Evolutionary conservation across 2,113 vertebrate genomes (phyloP), one percentile per base, ranked within the genome.

Genomic region (Eidolon helvum): DNA sequence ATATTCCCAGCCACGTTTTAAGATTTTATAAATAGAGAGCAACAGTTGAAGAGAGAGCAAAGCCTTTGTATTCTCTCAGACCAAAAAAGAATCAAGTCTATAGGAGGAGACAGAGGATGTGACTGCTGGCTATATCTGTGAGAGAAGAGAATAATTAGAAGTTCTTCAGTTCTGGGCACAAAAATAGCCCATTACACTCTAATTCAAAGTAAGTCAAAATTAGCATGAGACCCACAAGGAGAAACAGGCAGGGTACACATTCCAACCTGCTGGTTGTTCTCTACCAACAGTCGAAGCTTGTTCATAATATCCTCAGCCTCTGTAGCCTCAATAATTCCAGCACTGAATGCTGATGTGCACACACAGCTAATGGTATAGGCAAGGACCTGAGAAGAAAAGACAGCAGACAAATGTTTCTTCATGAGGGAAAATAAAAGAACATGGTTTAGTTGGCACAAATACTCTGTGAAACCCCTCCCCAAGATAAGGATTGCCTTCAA

Each of bases 191-290:
- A 55, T 21, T 35, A 5, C 1, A 57, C 10, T 88, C 63, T 89
- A 78, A 79, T 68, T 65, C 50, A 33, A 55, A 68, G 43, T 26
- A 50, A 86, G 72, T 79, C 7, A 71, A 72, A 66, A 35, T 38
- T 33, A 72, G 33, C 68, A 77, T 2, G 65, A 94, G 38, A 74
- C 16, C 71, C 87, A 78, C 22, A 87, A 11, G 87, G 50, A 63
- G 43, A 40, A 61, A 50, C 4, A 35, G 75, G 87, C 0, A 4
- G 33, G 61, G 86, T 78, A 92, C 28, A 21, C 28, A 38, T 82
- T 28, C 84, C 57, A 82, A 99, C 99, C 99, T 99, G 99, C 94
- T 99, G 99, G 98, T 98, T 99, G 88, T 99, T 99, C 98, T 99
- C 99, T 0, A 99, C 99, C 97, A 99, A 96, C 24, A 93, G 96